Percentiles rank a stretch among this genome's conserved stretches.
Conservation (phyloP, 2,113 vertebrate genomes). For the Egretta garzetta region DNA sequence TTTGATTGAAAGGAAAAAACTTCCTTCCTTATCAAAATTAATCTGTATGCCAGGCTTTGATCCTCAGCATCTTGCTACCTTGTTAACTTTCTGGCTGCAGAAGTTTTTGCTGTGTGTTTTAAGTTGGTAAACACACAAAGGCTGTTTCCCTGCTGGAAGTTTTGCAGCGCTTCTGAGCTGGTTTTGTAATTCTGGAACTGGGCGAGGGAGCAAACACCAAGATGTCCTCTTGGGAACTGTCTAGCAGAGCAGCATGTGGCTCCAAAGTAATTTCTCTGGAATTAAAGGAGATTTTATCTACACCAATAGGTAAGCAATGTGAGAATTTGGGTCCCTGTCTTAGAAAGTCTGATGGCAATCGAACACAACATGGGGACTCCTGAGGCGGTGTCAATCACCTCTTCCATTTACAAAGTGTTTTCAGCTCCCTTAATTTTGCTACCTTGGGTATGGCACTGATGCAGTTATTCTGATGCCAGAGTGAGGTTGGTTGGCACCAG, state of each 20-base stretch:
- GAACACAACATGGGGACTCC: rapidly evolving
- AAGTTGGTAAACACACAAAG: background rate
- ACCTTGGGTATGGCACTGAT: background rate
- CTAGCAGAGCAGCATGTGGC: background rate
- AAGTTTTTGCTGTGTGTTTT: background rate
- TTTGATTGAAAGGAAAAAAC: background rate
- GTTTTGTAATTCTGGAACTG: background rate
- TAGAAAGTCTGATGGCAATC: background rate
- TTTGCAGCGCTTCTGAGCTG: background rate
- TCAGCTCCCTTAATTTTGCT: background rate
- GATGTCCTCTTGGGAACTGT: background rate
- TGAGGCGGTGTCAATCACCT: background rate
- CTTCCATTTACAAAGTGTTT: background rate
- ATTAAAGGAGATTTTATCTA: background rate
- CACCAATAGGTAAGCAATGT: background rate
- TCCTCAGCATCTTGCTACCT: background rate
- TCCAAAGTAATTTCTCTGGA: background rate
- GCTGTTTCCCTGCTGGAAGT: background rate
- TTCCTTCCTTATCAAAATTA: background rate
- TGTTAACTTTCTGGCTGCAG: background rate
- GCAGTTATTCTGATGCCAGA: background rate
- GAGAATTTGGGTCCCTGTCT: background rate
- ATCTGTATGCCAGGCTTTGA: background rate
- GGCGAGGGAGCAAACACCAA: background rate
- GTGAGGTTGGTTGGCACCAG: background rate